These are phyloP conservation scores for Trachymyrmex cornetzi DNA, from an alignment of 1,140 invertebrate genomes.

Conservation along the genomic window DNA sequence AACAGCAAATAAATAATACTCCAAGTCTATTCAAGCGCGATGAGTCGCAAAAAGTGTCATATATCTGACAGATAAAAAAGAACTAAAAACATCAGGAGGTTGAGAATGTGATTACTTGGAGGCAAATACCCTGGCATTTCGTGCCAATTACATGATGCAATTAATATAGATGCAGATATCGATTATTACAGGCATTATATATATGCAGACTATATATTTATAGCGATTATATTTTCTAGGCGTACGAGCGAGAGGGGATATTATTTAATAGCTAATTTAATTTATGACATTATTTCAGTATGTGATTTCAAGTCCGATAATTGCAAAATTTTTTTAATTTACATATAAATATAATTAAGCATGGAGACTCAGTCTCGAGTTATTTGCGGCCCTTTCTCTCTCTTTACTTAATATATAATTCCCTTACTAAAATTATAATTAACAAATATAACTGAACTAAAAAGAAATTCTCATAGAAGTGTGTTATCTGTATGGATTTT, in stretches of 20 bases:
- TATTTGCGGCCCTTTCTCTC: no score
- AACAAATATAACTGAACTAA: neutral
- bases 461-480: neutral
- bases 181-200: neutral
- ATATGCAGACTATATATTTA: neutral
- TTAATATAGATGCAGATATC: slow-evolving; percentile 4
- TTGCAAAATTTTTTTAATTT: no score
- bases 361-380: no score
- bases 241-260: neutral
- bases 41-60: neutral
- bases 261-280: neutral
- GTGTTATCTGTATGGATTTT: neutral
- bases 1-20: slow-evolving; percentile 16
- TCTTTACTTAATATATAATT: neutral
- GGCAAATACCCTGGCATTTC: neutral
- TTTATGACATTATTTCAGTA: no score
- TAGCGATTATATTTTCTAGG: slow-evolving; percentile 14
- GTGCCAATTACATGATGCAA: neutral
- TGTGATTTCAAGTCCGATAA: no score
- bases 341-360: no score
- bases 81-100: neutral
- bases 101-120: neutral
- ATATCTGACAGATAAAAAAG: neutral
- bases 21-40: neutral
- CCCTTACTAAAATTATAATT: neutral